A percentile compares a stretch with the other conserved stretches of the same genome.
Evolutionary conservation across 1,140 invertebrate genomes (phyloP).

Genomic region (Trichonephila clavipes): DNA sequence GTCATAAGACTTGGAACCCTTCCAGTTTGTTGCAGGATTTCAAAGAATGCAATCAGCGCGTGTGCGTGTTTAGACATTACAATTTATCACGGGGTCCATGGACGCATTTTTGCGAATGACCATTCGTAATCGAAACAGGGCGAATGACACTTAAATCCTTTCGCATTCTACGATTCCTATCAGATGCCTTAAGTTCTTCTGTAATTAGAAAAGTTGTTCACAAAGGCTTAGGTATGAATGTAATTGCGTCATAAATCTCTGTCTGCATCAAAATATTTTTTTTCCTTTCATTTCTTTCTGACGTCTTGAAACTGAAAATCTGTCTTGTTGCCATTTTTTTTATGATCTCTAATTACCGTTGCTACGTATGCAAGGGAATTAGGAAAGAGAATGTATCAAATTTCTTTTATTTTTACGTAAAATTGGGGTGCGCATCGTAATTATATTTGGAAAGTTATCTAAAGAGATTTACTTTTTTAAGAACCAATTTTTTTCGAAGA

Average conservation of each 20-base stretch:
- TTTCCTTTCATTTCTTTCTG: neutral
- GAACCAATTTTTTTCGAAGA: too few relatives aligned
- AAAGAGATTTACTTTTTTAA: too few relatives aligned
- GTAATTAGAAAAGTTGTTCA: neutral
- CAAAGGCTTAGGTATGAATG: neutral
- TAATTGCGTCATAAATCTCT: neutral
- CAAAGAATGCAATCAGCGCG: constrained; percentile 52
- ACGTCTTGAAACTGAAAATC: neutral
- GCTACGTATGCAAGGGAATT: neutral
- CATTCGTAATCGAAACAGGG: neutral
- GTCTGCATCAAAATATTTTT: neutral
- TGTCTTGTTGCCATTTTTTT: neutral
- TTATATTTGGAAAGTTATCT: too few relatives aligned
- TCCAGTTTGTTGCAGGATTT: constrained; percentile 39
- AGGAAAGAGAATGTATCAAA: neutral
- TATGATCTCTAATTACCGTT: neutral
- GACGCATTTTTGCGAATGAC: neutral
- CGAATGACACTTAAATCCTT: neutral
- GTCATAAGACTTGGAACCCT: constrained; percentile 53
- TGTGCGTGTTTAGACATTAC: constrained; percentile 44
- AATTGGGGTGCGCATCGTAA: too few relatives aligned
- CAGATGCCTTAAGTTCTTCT: neutral
- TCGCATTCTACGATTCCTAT: neutral
- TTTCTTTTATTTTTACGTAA: too few relatives aligned
- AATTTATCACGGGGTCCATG: neutral